A percentile compares a stretch with the other conserved stretches of the same genome.
phyloP scores from a whole-genome alignment of 1,140 invertebrate species.

The Tribolium castaneum region DNA sequence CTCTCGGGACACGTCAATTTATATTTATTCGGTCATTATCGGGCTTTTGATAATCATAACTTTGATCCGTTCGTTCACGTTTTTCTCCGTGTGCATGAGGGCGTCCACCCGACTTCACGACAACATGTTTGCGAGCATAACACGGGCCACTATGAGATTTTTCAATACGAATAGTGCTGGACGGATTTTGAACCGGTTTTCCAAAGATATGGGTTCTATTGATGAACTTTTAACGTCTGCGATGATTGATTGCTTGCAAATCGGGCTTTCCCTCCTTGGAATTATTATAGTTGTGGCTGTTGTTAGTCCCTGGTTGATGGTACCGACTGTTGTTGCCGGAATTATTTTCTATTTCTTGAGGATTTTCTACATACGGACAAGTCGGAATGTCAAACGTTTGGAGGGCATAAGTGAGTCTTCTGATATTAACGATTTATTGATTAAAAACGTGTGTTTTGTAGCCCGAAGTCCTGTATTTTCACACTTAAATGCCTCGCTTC shows the following conservation, averaged over 20 bases:
- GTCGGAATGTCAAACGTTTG: conserved; percentile 74
- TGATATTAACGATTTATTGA: not conserved
- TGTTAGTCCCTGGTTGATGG: conserved; percentile 80
- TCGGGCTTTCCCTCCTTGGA: conserved; percentile 77
- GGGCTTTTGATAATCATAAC: conserved; percentile 58
- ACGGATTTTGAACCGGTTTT: conserved; percentile 82
- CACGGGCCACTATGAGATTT: conserved; percentile 82
- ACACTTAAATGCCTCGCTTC: conserved; percentile 88
- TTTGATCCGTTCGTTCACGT: conserved; percentile 63
- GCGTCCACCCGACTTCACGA: conserved; percentile 77
- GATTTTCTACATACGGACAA: conserved; percentile 71
- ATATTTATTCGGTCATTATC: conserved; percentile 58
- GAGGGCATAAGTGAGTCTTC: conserved; percentile 67
- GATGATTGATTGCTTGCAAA: conserved; percentile 68
- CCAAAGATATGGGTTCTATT: conserved; percentile 87
- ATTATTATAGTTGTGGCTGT: conserved; percentile 79
- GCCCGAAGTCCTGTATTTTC: conserved; percentile 86
- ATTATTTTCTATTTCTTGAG: conserved; percentile 75
- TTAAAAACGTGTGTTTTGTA: conserved; percentile 60
- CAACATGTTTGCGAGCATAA: conserved; percentile 80
- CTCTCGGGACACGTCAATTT: conserved; percentile 57
- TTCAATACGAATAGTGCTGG: conserved; percentile 85
- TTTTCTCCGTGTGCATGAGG: conserved; percentile 72
- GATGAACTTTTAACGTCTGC: conserved; percentile 85
- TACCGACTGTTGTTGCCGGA: conserved; percentile 76